These are phyloP conservation scores for Phymastichus coffea DNA, from an alignment of 1,140 invertebrate genomes.

Conservation along the genomic window DNA sequence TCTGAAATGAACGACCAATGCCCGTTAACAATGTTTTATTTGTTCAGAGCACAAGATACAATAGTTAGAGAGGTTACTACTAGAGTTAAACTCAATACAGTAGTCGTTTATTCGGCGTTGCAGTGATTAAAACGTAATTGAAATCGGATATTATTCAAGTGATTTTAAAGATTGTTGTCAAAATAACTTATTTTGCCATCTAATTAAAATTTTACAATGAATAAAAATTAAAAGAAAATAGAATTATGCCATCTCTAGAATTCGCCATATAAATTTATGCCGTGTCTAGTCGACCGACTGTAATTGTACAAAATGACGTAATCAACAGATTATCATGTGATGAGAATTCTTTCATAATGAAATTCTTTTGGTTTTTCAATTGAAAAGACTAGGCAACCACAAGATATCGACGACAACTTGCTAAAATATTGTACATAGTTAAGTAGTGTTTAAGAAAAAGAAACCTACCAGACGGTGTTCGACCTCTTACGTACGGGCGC, in stretches of 20 bases:
- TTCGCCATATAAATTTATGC: slow-evolving; percentile 13
- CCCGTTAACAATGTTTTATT: slow-evolving; percentile 16
- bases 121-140: too few relatives aligned
- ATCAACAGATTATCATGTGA: slow-evolving; percentile 5
- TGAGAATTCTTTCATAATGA: neutral
- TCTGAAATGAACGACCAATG: too few relatives aligned
- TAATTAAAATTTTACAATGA: too few relatives aligned
- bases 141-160: too few relatives aligned
- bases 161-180: too few relatives aligned
- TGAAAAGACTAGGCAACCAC: neutral
- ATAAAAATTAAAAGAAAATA: too few relatives aligned
- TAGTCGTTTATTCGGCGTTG: too few relatives aligned
- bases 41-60: slow-evolving; percentile 51
- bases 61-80: slow-evolving; percentile 48
- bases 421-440: slow-evolving; percentile 25
- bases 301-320: slow-evolving; percentile 20
- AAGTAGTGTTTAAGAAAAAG: slow-evolving; percentile 17
- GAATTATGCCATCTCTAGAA: too few relatives aligned
- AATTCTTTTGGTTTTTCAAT: slow-evolving; percentile 12
- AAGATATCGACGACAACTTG: slow-evolving; percentile 6
- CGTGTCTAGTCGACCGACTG: slow-evolving; percentile 26
- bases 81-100: too few relatives aligned
- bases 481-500: slow-evolving; percentile 2
- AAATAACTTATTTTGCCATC: too few relatives aligned
- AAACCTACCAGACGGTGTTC: slow-evolving; percentile 15